Conservation (phyloP, 2,888 invertebrate genomes). For the Hedya salicella region DNA sequence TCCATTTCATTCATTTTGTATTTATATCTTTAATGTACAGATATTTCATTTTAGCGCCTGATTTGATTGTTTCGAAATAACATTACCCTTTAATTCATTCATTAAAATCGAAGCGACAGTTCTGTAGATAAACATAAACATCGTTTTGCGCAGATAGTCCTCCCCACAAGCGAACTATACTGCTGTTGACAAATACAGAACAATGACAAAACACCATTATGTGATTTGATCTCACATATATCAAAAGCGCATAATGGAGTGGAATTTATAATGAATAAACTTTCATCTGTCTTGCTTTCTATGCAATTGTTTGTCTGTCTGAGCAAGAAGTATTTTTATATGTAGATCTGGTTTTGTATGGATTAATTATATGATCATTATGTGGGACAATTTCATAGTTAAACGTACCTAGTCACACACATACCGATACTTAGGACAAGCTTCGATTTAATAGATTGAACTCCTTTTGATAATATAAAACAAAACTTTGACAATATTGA, state of each 20-base stretch:
- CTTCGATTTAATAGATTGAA: too few relatives aligned
- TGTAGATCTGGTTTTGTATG: slow-evolving; percentile 16
- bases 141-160: background rate
- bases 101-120: background rate
- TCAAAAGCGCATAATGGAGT: slow-evolving; percentile 33
- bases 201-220: slow-evolving; percentile 32
- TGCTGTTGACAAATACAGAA: slow-evolving; percentile 6
- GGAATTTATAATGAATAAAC: slow-evolving; percentile 29
- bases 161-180: background rate
- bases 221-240: slow-evolving; percentile 35
- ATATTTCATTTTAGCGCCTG: too few relatives aligned
- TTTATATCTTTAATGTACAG: too few relatives aligned
- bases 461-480: too few relatives aligned
- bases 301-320: slow-evolving; percentile 26
- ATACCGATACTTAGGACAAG: too few relatives aligned
- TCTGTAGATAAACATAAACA: too few relatives aligned
- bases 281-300: slow-evolving; percentile 40
- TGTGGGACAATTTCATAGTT: background rate
- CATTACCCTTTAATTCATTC: background rate
- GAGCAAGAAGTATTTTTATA: slow-evolving; percentile 15
- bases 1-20: too few relatives aligned
- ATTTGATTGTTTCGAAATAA: too few relatives aligned
- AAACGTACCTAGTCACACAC: too few relatives aligned
- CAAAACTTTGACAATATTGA: too few relatives aligned
- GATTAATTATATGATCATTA: background rate